phyloP scores from a whole-genome alignment of 2,113 vertebrate species.

The Pachypanchax playfairii region DNA sequence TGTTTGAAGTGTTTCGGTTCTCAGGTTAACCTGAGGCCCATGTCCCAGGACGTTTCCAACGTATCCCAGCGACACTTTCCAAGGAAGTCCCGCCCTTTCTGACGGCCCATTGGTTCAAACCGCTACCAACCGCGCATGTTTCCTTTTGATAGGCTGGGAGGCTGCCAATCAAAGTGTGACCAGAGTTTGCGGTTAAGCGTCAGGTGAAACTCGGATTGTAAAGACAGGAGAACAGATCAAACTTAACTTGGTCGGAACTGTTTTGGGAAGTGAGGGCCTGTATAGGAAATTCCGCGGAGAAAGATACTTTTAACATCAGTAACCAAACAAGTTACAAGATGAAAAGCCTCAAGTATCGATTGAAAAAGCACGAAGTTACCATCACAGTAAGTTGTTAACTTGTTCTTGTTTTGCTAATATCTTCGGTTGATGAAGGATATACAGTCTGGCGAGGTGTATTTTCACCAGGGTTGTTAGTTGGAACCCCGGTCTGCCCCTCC shows the following conservation, averaged over 20 bases:
- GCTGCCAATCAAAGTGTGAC: constrained; percentile 43
- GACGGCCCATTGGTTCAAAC: constrained; percentile 56
- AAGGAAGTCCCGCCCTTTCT: constrained; percentile 77
- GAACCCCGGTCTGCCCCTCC: not conserved
- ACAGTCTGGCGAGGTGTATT: not conserved
- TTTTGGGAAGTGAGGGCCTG: constrained; percentile 2
- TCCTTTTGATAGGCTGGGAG: constrained; percentile 46
- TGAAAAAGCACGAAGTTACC: constrained; percentile 89
- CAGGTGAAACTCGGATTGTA: constrained; percentile 80
- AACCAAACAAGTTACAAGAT: constrained; percentile 64
- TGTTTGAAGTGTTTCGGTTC: constrained; percentile 26
- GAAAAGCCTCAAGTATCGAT: constrained; percentile 93
- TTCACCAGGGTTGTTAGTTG: not conserved
- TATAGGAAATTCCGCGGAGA: constrained; percentile 7
- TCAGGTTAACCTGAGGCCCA: constrained; percentile 73
- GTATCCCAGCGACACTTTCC: constrained; percentile 7
- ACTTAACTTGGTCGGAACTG: constrained; percentile 32
- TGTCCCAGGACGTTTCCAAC: constrained; percentile 52
- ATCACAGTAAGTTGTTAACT: constrained; percentile 78
- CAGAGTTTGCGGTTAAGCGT: constrained; percentile 65
- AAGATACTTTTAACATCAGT: constrained; percentile 6
- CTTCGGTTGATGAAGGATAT: not conserved
- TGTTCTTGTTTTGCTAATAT: constrained; percentile 20
- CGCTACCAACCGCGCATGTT: not conserved
- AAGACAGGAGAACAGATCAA: constrained; percentile 37